phyloP scores from a whole-genome alignment of 2,113 vertebrate genomes.

The Capreolus pygargus region DNA sequence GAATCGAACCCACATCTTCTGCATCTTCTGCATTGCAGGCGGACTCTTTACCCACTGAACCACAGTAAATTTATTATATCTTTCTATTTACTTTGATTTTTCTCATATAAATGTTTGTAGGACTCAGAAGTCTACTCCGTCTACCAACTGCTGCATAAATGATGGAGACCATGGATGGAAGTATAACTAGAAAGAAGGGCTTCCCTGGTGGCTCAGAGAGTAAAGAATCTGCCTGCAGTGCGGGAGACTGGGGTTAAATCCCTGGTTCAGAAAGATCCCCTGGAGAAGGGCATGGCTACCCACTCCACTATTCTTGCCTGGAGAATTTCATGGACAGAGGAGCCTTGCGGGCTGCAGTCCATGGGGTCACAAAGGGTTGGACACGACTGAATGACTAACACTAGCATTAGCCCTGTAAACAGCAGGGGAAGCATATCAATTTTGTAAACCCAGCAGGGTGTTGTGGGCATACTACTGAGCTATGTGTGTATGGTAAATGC shows the following conservation, averaged over 20 bases:
- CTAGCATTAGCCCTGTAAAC: neutral
- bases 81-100: neutral
- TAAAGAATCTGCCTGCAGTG: neutral
- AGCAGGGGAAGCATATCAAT: neutral
- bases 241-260: neutral
- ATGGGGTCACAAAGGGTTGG: neutral
- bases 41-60: neutral
- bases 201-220: neutral
- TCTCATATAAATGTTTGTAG: neutral
- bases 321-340: neutral
- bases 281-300: neutral
- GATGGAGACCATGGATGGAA: neutral
- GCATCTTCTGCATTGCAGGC: neutral
- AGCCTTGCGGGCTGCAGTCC: fast-evolving
- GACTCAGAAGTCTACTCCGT: neutral
- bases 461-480: neutral
- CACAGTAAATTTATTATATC: neutral
- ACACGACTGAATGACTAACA: neutral
- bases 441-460: neutral
- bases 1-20: neutral
- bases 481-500: neutral
- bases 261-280: neutral
- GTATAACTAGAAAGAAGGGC: neutral
- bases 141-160: neutral
- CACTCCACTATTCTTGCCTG: neutral